phyloP scores from a whole-genome alignment of 2,113 vertebrate species.

The Macheiramphus alcinus region DNA sequence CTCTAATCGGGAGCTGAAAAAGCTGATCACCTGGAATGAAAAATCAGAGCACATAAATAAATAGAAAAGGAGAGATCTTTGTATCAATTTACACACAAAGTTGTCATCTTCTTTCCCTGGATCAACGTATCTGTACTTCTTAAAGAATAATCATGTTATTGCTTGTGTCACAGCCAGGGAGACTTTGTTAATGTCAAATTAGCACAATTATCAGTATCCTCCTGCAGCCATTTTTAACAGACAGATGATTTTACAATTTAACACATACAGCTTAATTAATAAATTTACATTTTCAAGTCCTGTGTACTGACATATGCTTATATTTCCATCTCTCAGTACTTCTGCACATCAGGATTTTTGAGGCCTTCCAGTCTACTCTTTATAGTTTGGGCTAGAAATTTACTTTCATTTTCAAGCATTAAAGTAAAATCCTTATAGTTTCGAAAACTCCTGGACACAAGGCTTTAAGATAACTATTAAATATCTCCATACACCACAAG shows the following conservation, averaged over 20 bases:
- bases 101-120: background rate
- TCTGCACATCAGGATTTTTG: background rate
- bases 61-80: background rate
- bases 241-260: background rate
- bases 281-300: background rate
- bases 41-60: slow-evolving; percentile 28
- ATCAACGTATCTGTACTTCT: background rate
- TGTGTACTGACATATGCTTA: background rate
- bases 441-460: background rate
- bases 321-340: background rate
- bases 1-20: slow-evolving; percentile 92
- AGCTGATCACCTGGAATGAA: slow-evolving; percentile 88
- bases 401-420: background rate
- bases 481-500: background rate
- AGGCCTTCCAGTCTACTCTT: background rate
- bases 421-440: background rate
- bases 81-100: background rate
- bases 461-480: background rate
- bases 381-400: background rate
- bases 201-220: background rate
- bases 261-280: background rate
- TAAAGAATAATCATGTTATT: background rate
- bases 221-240: background rate
- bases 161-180: background rate
- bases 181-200: background rate